Base-by-base conservation (phyloP, 2,888 invertebrate species). In the Nemotelus nigrinus region DNA sequence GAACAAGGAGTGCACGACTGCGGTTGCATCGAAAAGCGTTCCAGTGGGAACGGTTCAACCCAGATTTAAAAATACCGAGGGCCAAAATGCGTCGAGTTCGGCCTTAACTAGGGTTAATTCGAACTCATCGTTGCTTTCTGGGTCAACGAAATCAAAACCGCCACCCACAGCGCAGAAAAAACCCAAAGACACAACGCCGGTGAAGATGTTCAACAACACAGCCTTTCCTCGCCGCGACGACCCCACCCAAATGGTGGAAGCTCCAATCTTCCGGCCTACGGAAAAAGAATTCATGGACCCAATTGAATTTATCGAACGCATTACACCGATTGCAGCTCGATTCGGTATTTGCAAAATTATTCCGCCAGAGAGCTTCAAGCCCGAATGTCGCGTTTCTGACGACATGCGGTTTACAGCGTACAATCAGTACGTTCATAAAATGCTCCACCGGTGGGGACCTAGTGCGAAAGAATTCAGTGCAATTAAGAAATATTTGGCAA, bases 311-410 rank as follows among this genome's bases (percentile, higher is more conserved):
- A 94, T 96, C 78, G 93, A 94, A 79, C 91, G 93, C 79, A 94
- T 97, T 50, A 89, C 92, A 72, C 89, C 92, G 0, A 88, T 90
- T 75, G 96, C 95, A 0, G 92, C 93, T 64, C 91, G 92, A 78
- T 96, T 91, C 85, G 97, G 97, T 0, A 91, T 98, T 78, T 97
- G 97, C 84, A 91, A 94, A 80, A 94, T 98, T 45, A 92, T 96
- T 43, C 95, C 97, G 2, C 97, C 97, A 0, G 84, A 89, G 0
- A 91, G 89, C 78, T 96, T 96, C 83, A 92, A 92, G 83, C 93
- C 95, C 2, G 93, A 94, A 80, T 96, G 96, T 83, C 91, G 92
- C 81, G 91, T 96, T 0, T 91, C 92, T 8, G 96, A 97, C 80
- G 94, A 95, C 79, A 93, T 95, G 90, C 88, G 95, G 3, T 97